Conservation (phyloP, 2,888 invertebrate genomes). For the Tholera decimalis region DNA sequence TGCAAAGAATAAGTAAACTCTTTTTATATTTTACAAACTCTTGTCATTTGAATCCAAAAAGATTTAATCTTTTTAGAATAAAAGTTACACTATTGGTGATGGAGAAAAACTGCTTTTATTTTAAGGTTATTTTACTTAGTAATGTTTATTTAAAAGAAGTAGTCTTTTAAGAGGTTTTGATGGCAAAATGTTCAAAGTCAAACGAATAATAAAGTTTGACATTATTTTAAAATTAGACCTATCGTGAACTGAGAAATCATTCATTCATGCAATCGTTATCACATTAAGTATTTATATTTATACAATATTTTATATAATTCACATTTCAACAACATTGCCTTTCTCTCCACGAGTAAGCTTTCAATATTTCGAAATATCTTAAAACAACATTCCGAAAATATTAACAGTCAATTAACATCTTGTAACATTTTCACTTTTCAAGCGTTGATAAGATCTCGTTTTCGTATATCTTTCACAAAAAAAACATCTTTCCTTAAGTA, state of each 20-base stretch:
- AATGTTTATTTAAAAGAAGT: not conserved
- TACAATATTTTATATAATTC: conserved; percentile 69
- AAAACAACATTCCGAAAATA: conserved; percentile 60
- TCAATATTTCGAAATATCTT: conserved; percentile 57
- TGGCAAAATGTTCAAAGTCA: not conserved
- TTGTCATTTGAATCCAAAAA: conserved; percentile 15
- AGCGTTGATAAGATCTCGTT: conserved; percentile 56
- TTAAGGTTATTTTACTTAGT: conserved; percentile 5
- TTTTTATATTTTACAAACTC: conserved; percentile 7
- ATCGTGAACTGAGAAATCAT: conserved; percentile 46
- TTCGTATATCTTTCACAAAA: conserved; percentile 37
- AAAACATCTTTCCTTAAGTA: conserved; percentile 30
- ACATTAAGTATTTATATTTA: conserved; percentile 67
- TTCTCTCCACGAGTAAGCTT: conserved; percentile 54
- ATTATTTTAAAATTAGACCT: not conserved
- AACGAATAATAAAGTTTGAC: not conserved
- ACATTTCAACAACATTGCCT: conserved; percentile 74
- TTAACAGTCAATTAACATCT: conserved; percentile 53
- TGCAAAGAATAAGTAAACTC: conserved; percentile 1
- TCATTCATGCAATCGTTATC: conserved; percentile 62
- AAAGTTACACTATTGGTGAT: conserved; percentile 5
- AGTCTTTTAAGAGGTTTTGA: not conserved
- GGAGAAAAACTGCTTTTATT: not conserved
- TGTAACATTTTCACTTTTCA: conserved; percentile 64
- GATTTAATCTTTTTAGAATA: not conserved